A percentile compares a stretch with the other conserved stretches of the same genome.
Evolutionary conservation across 2,797 vertebrate species (phyloP).

Genomic region (Fistularia commersonii): DNA sequence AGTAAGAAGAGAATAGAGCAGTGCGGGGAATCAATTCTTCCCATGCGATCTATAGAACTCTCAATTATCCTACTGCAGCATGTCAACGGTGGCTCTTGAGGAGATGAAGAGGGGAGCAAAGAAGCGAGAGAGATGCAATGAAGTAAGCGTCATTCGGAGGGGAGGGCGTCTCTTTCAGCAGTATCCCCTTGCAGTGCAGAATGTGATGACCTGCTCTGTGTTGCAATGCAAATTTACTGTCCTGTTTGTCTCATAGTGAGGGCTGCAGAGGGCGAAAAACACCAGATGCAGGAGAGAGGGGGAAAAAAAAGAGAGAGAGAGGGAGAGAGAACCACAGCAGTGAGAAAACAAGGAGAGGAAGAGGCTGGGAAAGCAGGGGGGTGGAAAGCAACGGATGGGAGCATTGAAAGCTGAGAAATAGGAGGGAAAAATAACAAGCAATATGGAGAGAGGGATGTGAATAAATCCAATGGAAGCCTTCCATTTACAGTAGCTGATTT

Average conservation of each 20-base stretch:
- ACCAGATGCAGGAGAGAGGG: constrained; percentile 21
- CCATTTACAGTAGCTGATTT: constrained; percentile 63
- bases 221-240: constrained; percentile 55
- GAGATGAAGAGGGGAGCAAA: constrained; percentile 45
- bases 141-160: constrained; percentile 16
- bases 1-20: constrained; percentile 47
- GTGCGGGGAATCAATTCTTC: constrained; percentile 62
- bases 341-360: constrained; percentile 30
- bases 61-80: constrained; percentile 69
- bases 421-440: constrained; percentile 18
- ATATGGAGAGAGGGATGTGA: constrained; percentile 12
- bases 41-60: constrained; percentile 65
- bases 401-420: constrained; percentile 5
- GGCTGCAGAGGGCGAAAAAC: constrained; percentile 45
- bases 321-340: constrained; percentile 23
- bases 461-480: constrained; percentile 57
- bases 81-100: constrained; percentile 56
- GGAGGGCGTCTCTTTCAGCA: constrained; percentile 26
- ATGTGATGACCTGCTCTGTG: constrained; percentile 32
- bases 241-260: constrained; percentile 42
- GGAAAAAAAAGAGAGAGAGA: constrained; percentile 7
- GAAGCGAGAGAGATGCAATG: constrained; percentile 22
- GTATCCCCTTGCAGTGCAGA: constrained; percentile 10
- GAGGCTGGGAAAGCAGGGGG: constrained; percentile 17
- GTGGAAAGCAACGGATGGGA: not conserved